phyloP scores from a whole-genome alignment of 2,113 vertebrate genomes.

The Gopherus flavomarginatus region DNA sequence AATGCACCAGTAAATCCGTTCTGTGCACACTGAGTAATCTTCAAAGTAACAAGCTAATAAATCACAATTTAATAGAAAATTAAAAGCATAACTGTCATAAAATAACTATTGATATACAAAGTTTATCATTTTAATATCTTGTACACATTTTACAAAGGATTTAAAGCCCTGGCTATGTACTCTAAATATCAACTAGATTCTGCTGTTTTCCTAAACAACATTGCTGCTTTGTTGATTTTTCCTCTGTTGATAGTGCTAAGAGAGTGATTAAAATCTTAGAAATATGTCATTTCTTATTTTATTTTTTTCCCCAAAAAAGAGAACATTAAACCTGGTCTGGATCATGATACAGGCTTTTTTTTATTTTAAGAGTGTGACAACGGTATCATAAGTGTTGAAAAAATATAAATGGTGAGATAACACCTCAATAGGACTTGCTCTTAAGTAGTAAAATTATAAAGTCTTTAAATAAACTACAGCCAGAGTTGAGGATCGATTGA shows the following conservation, averaged over 20 bases:
- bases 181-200: not conserved
- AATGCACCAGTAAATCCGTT: slow-evolving; percentile 72
- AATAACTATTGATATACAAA: slow-evolving; percentile 41
- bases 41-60: slow-evolving; percentile 78
- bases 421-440: slow-evolving; percentile 85
- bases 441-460: slow-evolving; percentile 87
- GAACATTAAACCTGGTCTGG: slow-evolving; percentile 63
- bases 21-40: slow-evolving; percentile 68
- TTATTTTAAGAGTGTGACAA: slow-evolving; percentile 88
- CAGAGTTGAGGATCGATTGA: slow-evolving; percentile 73
- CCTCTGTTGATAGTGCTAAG: not conserved
- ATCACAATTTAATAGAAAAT: slow-evolving; percentile 74
- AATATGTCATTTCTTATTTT: slow-evolving; percentile 13
- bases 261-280: slow-evolving; percentile 29
- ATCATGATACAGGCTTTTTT: slow-evolving; percentile 72
- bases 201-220: not conserved
- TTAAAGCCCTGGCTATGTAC: not conserved
- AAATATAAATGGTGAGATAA: slow-evolving; percentile 90
- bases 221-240: not conserved
- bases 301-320: slow-evolving; percentile 21
- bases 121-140: slow-evolving; percentile 36
- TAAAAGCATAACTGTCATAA: slow-evolving; percentile 68
- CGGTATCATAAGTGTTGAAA: slow-evolving; percentile 87
- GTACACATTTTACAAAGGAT: slow-evolving; percentile 16
- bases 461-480: slow-evolving; percentile 81